Evolutionary conservation across 2,797 vertebrate genomes (phyloP).

Genomic region (Ctenosaura bakeri): DNA sequence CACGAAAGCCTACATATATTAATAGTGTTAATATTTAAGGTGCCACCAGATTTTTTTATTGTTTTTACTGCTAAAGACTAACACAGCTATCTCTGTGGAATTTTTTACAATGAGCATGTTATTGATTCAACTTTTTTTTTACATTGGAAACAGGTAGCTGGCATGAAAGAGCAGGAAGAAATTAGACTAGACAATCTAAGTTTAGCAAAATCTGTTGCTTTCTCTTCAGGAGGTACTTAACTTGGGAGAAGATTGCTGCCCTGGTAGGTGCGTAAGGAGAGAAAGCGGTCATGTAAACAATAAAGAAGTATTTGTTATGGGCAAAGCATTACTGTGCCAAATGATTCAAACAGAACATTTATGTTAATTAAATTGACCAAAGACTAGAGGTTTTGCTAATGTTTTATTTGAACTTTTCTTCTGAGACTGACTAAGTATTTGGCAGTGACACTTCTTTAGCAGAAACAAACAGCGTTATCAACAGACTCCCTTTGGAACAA

Average conservation of each 20-base stretch:
- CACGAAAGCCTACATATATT: too few species aligned
- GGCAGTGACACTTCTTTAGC: slow-evolving; percentile 38
- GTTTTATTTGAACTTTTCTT: slow-evolving; percentile 68
- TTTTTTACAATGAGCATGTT: neutral
- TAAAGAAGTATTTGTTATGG: slow-evolving; percentile 68
- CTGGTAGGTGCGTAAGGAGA: slow-evolving; percentile 42
- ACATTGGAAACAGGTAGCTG: neutral
- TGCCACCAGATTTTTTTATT: too few species aligned
- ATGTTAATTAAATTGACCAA: slow-evolving; percentile 70
- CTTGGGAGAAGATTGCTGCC: slow-evolving; percentile 32
- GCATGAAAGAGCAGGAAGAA: neutral
- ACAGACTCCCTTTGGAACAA: slow-evolving; percentile 39
- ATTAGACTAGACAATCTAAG: neutral
- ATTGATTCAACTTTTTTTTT: neutral
- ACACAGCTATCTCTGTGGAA: too few species aligned
- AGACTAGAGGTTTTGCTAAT: slow-evolving; percentile 64
- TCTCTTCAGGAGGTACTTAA: slow-evolving; percentile 40
- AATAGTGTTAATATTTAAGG: too few species aligned
- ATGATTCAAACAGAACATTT: slow-evolving; percentile 67
- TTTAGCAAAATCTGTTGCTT: slow-evolving; percentile 12
- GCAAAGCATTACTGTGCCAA: slow-evolving; percentile 61
- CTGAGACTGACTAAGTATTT: slow-evolving; percentile 41
- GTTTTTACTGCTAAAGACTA: too few species aligned
- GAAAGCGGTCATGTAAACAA: slow-evolving; percentile 69
- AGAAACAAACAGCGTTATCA: slow-evolving; percentile 31